Base-by-base conservation (phyloP, 2,113 vertebrate genomes). In the Oncorhynchus tshawytscha region DNA sequence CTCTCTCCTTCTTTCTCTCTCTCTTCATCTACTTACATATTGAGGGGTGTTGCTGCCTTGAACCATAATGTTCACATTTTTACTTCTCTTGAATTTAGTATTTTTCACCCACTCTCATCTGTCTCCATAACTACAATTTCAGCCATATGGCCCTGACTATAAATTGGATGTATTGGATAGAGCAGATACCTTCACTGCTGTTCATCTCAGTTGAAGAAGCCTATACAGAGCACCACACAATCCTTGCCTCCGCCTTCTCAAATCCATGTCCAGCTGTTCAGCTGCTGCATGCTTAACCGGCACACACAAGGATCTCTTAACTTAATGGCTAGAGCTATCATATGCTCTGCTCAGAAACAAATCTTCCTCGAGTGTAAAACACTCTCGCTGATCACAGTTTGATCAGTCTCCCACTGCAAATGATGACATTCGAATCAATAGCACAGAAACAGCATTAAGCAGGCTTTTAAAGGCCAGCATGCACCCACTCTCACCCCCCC, bases 241-340 rank as follows among this genome's bases (percentile, higher is more conserved):
- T 68, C 29, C 67, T 34, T 76, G 79, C 31, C 62, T 81, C 67
- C 2, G 59, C 69, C 54, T 39, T 80, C 75, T 78, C 72, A 69
- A 77, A 73, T 74, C 24, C 71, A 83, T 68, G 60, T 77, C 84
- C 86, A 90, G 81, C 86, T 89, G 85, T 86, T 88, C 78, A 76
- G 64, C 73, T 20, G 57, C 62, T 74, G 71, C 83, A 71, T 76
- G 34, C 60, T 64, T 16, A 57, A 57, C 54, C 54, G 39, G 39
- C 39, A 45, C 39, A 45, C 39, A 45, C 7, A 9, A 9, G 7
- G 39, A 45, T 45, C 39, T 45, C 39, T 45, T 45, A 45, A 45
- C 39, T 45, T 45, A 45, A 9, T 45, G 39, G 39, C 39, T 45
- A 45, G 39, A 45, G 39, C 39, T 45, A 45, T 45, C 39, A 45